Conservation (phyloP, 2,797 vertebrate species). For the Leuciscus waleckii region DNA sequence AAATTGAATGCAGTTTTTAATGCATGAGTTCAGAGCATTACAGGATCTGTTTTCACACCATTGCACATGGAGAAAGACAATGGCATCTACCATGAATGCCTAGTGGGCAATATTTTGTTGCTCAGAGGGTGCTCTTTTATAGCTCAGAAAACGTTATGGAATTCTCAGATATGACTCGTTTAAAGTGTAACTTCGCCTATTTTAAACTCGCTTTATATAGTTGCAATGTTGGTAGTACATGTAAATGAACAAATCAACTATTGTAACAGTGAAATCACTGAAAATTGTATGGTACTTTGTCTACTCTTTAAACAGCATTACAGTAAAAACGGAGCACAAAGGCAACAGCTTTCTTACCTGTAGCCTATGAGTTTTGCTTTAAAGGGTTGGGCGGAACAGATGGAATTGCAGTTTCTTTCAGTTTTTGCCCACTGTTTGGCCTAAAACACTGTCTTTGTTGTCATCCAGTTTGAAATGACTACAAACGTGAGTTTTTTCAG, state of each 20-base stretch:
- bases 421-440: not conserved
- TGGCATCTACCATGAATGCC: not conserved
- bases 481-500: not conserved
- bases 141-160: not conserved
- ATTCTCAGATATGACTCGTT: not conserved
- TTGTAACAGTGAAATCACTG: not conserved
- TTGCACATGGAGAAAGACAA: not conserved
- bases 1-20: not conserved
- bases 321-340: not conserved
- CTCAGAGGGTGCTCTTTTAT: not conserved
- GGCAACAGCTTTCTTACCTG: not conserved
- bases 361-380: not conserved
- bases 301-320: not conserved
- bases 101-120: not conserved
- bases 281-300: not conserved
- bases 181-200: not conserved
- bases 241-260: not conserved
- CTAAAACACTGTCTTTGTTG: not conserved
- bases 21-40: constrained; percentile 4
- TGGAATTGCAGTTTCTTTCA: not conserved
- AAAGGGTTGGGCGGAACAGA: not conserved
- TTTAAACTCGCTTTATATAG: too few species aligned
- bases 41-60: not conserved
- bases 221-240: too few species aligned
- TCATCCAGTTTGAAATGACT: not conserved